Evolutionary conservation across 2,113 vertebrate species (phyloP).

Genomic region (Brienomyrus longianalis): DNA sequence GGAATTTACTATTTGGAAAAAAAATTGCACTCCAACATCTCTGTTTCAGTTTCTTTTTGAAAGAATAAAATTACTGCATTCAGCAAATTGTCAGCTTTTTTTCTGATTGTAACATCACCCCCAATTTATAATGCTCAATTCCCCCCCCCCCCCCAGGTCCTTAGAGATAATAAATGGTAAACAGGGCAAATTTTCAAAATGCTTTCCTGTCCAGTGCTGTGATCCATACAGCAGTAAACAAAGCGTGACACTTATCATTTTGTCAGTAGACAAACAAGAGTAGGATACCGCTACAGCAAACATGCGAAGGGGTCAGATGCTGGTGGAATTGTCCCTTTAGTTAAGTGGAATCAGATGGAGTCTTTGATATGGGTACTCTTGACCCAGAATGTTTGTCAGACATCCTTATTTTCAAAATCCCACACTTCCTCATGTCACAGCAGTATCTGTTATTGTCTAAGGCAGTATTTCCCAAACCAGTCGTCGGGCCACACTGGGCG

Average conservation of each 20-base stretch:
- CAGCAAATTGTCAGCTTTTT: neutral
- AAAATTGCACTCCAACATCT: neutral
- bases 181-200: neutral
- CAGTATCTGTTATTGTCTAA: neutral
- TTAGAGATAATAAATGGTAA: neutral
- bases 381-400: neutral
- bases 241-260: neutral
- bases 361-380: neutral
- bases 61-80: neutral
- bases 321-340: neutral
- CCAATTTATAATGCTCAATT: neutral
- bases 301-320: neutral
- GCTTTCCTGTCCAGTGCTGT: neutral
- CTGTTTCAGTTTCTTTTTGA: neutral
- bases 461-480: neutral
- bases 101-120: neutral
- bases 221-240: neutral
- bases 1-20: neutral
- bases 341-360: neutral
- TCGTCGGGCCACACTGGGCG: neutral
- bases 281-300: neutral
- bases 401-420: neutral
- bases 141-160: neutral
- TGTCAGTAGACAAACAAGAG: neutral
- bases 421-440: neutral